Conservation (phyloP, 2,113 vertebrate genomes). For the Sturnus vulgaris region DNA sequence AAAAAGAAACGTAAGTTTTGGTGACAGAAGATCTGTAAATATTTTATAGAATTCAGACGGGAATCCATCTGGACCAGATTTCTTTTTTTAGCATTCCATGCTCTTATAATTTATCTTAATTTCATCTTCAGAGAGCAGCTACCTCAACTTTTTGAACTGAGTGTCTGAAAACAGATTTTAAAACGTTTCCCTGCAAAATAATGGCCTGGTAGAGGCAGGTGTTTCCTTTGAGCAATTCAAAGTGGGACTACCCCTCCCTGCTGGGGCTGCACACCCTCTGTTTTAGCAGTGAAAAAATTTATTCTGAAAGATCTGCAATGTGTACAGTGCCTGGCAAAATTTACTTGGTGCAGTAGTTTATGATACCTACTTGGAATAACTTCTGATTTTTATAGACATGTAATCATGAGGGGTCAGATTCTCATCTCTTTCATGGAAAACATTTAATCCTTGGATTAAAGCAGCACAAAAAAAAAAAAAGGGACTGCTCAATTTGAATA, state of each 20-base stretch:
- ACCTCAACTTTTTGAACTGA: neutral
- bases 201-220: neutral
- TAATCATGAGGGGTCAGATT: neutral
- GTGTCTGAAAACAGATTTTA: neutral
- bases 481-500: neutral
- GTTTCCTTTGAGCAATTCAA: neutral
- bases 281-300: neutral
- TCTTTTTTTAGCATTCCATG: slow-evolving; percentile 42
- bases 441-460: neutral
- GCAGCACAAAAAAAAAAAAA: neutral
- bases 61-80: slow-evolving; percentile 60
- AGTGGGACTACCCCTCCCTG: neutral
- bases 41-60: slow-evolving; percentile 59
- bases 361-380: neutral
- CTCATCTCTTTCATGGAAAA: neutral
- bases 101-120: slow-evolving; percentile 33
- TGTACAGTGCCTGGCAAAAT: neutral
- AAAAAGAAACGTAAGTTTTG: slow-evolving; percentile 53
- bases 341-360: neutral
- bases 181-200: neutral
- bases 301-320: neutral
- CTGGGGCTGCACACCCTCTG: neutral
- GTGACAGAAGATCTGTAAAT: slow-evolving; percentile 66
- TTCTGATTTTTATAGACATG: neutral
- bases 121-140: neutral